These are phyloP conservation scores for Parnassius mnemosyne DNA, from an alignment of 2,888 invertebrate genomes.

Conservation along the genomic window DNA sequence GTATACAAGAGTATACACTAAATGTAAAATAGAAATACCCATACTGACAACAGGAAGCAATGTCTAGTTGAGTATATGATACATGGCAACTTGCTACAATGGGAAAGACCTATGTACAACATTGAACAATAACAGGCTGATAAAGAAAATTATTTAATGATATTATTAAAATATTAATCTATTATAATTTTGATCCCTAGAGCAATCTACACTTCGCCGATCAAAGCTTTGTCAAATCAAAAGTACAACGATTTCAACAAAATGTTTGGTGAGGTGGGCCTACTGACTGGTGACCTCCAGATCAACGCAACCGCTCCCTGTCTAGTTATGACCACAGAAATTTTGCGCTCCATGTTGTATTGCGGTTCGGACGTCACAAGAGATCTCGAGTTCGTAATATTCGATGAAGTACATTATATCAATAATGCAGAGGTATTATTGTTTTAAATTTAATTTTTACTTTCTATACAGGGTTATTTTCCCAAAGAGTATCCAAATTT, in stretches of 20 bases:
- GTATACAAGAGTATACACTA: too few species aligned
- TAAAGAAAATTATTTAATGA: too few species aligned
- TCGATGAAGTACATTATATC: constrained; percentile 99
- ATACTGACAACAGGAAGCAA: too few species aligned
- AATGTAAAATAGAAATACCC: too few species aligned
- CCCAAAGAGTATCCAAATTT: too few species aligned
- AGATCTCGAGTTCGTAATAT: constrained; percentile 98
- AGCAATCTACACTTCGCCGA: constrained; percentile 98
- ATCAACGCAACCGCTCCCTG: constrained; percentile 96
- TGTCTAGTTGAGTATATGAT: too few species aligned
- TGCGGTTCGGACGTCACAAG: constrained; percentile 96
- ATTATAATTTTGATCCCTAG: constrained; percentile 52
- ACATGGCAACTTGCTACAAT: too few species aligned
- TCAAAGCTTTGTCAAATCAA: constrained; percentile 99
- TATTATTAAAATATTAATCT: too few species aligned
- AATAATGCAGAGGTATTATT: constrained; percentile 91
- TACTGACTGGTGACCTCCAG: constrained; percentile 97
- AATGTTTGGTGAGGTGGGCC: constrained; percentile 94
- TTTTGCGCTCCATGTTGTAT: constrained; percentile 97
- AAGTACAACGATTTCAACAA: constrained; percentile 98
- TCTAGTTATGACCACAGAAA: constrained; percentile 99
- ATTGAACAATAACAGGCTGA: too few species aligned
- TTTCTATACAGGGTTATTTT: too few species aligned
- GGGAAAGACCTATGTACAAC: too few species aligned
- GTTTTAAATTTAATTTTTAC: background rate